Base-by-base conservation (phyloP, 2,888 invertebrate genomes). In the Teleiodes luculella region DNA sequence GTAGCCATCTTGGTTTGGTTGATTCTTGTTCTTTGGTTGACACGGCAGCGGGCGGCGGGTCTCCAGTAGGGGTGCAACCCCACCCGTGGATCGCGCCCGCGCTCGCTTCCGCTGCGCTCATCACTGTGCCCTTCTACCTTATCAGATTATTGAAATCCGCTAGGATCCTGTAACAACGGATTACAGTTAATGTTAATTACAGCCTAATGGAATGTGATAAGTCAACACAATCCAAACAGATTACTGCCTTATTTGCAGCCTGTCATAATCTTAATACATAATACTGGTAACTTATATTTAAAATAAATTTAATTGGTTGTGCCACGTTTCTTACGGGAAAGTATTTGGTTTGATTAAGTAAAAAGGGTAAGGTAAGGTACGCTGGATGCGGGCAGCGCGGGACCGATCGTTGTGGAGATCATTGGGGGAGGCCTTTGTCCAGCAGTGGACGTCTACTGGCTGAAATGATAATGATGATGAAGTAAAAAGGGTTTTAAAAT, bases 31-130 rank as follows among this genome's bases (percentile, higher is more conserved):
- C 58, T 35, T 60, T 54, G 20, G 70, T 36, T 13, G 63, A 14
- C 10, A 72, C 70, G 1, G 72, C 67, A 2, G 70, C 72, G 1
- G 78, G 64, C 7, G 81, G 80, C 1, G 76, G 72, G n/a, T 84
- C 85, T 1, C 76, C 82, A 0, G 86, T 86, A 1, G 88, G 87
- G 1, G 86, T 86, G 59, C 84, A 87, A 1, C 81, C 86, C 89
- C 89, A 89, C 3, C 89, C 89, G 28, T 76, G 80, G 16, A 83
- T 74, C 1, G 70, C 77, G 24, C 77, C 71, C 10, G 72, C 62
- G 18, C 65, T 71, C 28, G 72, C 62, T 43, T 61, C 52, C 30
- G 64, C 75, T 53, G 73, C 67, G 62, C 76, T 77, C 82, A 83
- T 82, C 35, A 51, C 63, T 58, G 39, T 59, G 49, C 47, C 24